A percentile compares a stretch with the other conserved stretches of the same genome.
phyloP scores from a whole-genome alignment of 1,140 invertebrate species.

The Ceratina calcarata region DNA sequence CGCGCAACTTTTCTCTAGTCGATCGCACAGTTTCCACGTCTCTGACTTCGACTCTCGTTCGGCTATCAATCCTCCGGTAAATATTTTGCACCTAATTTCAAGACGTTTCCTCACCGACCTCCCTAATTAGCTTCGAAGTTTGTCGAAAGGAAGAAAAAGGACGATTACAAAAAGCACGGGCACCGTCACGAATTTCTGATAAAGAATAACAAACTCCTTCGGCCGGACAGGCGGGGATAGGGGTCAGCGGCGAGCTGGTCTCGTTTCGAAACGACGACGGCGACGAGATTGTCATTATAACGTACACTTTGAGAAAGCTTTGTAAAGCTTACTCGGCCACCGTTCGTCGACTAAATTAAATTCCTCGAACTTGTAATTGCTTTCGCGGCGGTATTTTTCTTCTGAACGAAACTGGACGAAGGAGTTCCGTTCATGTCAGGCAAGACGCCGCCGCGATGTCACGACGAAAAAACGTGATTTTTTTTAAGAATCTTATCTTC shows the following conservation, averaged over 20 bases:
- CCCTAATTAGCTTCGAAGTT: background rate
- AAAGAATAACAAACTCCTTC: constrained; percentile 17
- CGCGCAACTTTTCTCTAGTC: too few species aligned
- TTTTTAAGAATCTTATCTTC: background rate
- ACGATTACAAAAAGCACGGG: background rate
- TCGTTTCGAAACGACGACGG: constrained; percentile 13
- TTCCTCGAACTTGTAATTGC: constrained; percentile 48
- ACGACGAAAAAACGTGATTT: constrained; percentile 8
- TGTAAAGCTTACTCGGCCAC: background rate
- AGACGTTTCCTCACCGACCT: too few species aligned
- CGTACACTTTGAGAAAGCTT: constrained; percentile 13
- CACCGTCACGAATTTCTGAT: background rate
- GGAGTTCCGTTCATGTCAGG: background rate
- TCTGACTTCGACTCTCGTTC: too few species aligned
- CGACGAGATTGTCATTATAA: constrained; percentile 1
- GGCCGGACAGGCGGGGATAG: background rate
- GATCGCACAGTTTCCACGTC: too few species aligned
- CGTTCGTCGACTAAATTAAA: constrained; percentile 42
- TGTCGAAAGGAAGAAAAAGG: too few species aligned
- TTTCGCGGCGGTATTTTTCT: constrained; percentile 40
- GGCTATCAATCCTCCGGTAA: too few species aligned
- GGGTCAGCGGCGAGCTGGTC: too few species aligned
- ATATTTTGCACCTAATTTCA: too few species aligned
- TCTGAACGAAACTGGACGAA: background rate
- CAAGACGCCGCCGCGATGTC: background rate